Evolutionary conservation across 2,113 vertebrate genomes (phyloP), one percentile per base, ranked within the genome.

Genomic region (Eptesicus fuscus): DNA sequence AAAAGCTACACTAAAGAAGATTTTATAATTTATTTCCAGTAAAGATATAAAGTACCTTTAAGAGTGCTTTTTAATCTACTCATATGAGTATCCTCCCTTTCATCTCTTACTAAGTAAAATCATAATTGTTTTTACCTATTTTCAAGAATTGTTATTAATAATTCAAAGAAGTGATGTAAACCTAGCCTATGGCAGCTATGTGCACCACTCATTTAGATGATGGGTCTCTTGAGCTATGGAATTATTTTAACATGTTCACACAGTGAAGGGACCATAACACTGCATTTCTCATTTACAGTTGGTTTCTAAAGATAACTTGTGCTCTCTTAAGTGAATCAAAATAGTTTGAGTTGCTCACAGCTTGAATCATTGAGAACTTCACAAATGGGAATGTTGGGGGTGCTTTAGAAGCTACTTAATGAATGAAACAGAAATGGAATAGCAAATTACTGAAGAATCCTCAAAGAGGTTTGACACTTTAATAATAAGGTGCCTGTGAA

Each of bases 281-380:
- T 84, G 40, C 44, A 71, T 91, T 92, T 91, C 87, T 87, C 71
- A 51, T 63, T 77, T 91, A 67, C 61, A 76, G 79, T 91, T 95
- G 77, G 84, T 95, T 90, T 93, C 67, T 94, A 91, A 91, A 73
- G 69, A 88, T 91, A 84, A 85, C 59, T 71, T 90, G 47, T 83
- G 35, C 69, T 70, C 53, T 83, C 47, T 91, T 96, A 85, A 80
- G 37, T 88, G 56, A 96, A 94, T 88, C 88, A 90, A 93, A 96
- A 84, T 92, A 96, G 69, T 83, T 69, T 95, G 92, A 95, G 49
- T 76, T 92, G 76, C 30, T 97, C 88, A 65, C 51, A 79, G 83
- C 59, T 91, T 78, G 37, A 79, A 89, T 96, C 96, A 95, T 91
- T 97, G 95, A 97, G 93, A 97, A 87, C 56, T 91, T 93, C 78